These are phyloP conservation scores for Hippolais icterina DNA, from an alignment of 2,113 vertebrate species.

Conservation along the genomic window DNA sequence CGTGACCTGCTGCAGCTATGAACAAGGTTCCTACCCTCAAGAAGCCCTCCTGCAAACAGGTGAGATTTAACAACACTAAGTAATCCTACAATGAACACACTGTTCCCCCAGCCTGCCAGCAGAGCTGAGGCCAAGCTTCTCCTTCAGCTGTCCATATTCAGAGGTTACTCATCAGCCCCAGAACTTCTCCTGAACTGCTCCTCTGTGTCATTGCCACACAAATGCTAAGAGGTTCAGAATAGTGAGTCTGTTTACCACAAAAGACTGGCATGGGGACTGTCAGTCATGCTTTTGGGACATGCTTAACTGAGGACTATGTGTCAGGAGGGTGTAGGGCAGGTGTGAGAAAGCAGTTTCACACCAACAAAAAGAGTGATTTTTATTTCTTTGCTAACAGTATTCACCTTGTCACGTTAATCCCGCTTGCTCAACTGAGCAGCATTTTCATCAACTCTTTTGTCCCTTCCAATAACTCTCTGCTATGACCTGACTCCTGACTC, in stretches of 20 bases:
- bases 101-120: not conserved
- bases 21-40: not conserved
- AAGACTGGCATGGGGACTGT: not conserved
- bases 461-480: not conserved
- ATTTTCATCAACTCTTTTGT: not conserved
- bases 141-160: not conserved
- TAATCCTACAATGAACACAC: not conserved
- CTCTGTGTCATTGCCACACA: not conserved
- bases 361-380: rapidly evolving
- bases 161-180: not conserved
- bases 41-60: not conserved
- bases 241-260: not conserved
- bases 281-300: not conserved
- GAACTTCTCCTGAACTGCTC: not conserved
- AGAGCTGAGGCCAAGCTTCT: not conserved
- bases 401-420: not conserved
- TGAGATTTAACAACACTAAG: not conserved
- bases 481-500: not conserved
- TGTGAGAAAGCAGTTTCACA: not conserved
- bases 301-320: not conserved
- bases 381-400: not conserved
- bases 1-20: not conserved
- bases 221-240: not conserved
- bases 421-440: not conserved
- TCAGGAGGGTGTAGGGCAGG: not conserved